These are phyloP conservation scores for Pelagia noctiluca DNA, from an alignment of 30 jellyfish, hydroid and myxozoan genomes.

Conservation along the genomic window DNA sequence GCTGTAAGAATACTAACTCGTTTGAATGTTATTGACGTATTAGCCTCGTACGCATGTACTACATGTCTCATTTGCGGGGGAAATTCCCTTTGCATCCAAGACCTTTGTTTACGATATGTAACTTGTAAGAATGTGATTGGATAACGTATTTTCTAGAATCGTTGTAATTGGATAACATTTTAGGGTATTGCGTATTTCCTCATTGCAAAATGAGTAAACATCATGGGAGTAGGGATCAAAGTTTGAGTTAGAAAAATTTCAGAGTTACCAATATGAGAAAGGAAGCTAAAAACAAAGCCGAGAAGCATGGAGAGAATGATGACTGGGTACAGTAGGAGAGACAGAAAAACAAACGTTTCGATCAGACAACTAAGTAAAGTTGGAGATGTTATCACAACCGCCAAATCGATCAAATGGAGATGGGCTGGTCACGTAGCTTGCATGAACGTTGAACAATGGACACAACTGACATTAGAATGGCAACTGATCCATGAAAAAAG, in stretches of 20 bases:
- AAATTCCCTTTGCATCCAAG: constrained; percentile 24
- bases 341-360: no score
- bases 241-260: background rate
- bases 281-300: no score
- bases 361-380: no score
- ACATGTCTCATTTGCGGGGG: constrained; percentile 23
- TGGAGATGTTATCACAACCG: no score
- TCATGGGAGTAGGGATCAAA: constrained; percentile 15
- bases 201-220: constrained; percentile 30
- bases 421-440: no score
- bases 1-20: constrained; percentile 24
- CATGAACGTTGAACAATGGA: no score
- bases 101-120: background rate
- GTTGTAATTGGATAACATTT: constrained; percentile 11
- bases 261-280: constrained; percentile 10
- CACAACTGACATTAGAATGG: no score
- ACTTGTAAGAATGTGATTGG: constrained; percentile 16
- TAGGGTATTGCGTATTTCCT: constrained; percentile 13
- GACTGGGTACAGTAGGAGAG: no score
- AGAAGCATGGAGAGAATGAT: no score
- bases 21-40: background rate
- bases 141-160: constrained; percentile 3
- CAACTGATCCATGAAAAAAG: no score
- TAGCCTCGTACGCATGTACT: background rate
- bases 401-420: no score